A percentile compares a stretch with the other conserved stretches of the same genome.
Conservation (phyloP, 2,113 vertebrate genomes). For the Sander lucioperca region DNA sequence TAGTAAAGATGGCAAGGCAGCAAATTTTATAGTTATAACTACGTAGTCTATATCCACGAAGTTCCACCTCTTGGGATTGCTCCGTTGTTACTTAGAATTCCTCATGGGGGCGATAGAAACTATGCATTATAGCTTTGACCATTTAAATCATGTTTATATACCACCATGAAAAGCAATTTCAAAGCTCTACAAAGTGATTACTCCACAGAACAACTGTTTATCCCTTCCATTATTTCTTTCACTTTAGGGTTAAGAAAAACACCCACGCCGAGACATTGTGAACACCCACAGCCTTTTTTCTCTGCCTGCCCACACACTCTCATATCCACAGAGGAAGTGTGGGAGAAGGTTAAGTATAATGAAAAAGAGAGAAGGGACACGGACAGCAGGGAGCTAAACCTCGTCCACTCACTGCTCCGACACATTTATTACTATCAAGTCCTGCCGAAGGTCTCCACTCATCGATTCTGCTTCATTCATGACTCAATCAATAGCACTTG, state of each 20-base stretch:
- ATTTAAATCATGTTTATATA: neutral
- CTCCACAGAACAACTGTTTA: neutral
- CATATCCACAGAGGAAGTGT: neutral
- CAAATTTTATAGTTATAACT: no score
- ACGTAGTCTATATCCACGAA: no score
- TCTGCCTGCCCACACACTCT: constrained; percentile 24
- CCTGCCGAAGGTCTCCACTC: constrained; percentile 52
- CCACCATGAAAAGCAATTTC: neutral
- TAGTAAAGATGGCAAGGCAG: no score
- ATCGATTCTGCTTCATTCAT: constrained; percentile 65
- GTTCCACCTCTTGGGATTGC: no score
- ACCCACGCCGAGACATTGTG: constrained; percentile 39
- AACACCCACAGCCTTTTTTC: constrained; percentile 29
- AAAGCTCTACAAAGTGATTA: neutral
- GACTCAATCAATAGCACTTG: constrained; percentile 60
- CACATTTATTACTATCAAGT: constrained; percentile 53
- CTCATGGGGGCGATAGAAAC: no score
- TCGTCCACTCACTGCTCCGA: constrained; percentile 40
- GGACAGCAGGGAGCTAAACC: constrained; percentile 12
- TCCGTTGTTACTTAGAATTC: no score
- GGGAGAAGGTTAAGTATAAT: constrained; percentile 45
- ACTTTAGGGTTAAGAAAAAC: constrained; percentile 21
- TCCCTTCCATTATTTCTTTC: neutral
- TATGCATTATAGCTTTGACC: no score
- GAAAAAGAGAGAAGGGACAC: constrained; percentile 27